Evolutionary conservation across 2,113 vertebrate species (phyloP).

Genomic region (Siphamia tubifer): DNA sequence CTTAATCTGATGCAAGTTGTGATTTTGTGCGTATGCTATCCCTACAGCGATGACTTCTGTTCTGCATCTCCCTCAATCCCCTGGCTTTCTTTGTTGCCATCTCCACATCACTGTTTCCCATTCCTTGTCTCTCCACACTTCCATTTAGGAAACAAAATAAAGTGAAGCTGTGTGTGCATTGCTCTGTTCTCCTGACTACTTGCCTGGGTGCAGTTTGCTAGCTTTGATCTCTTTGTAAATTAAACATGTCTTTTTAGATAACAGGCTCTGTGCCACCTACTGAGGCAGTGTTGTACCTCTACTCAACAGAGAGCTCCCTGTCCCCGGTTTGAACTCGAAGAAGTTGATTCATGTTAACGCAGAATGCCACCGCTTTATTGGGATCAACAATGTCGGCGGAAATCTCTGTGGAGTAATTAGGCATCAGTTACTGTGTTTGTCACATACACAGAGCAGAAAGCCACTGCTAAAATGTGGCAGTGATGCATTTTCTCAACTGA

Average conservation of each 20-base stretch:
- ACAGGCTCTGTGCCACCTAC: conserved; percentile 46
- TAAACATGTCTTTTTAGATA: conserved; percentile 61
- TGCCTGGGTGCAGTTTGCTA: background rate
- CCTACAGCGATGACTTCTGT: background rate
- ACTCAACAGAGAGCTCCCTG: conserved; percentile 1
- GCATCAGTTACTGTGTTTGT: background rate
- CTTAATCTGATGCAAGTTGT: background rate
- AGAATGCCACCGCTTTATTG: background rate
- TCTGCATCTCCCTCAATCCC: conserved; percentile 1
- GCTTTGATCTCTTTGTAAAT: conserved; percentile 65
- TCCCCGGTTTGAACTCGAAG: conserved; percentile 42
- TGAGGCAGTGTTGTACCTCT: conserved; percentile 20
- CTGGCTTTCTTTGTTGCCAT: background rate
- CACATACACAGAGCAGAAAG: background rate
- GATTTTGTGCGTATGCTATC: background rate
- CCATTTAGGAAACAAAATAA: conserved; percentile 39
- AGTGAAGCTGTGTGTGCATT: background rate
- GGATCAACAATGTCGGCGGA: background rate
- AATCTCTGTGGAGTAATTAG: conserved; percentile 27
- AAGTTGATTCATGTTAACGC: conserved; percentile 12
- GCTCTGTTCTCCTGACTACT: background rate
- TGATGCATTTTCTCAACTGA: too few relatives aligned
- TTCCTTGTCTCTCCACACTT: conserved; percentile 17
- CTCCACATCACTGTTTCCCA: background rate
- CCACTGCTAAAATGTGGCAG: background rate